Evolutionary conservation across 2,888 invertebrate genomes (phyloP).

Genomic region (Callyntrura guangdongensis): DNA sequence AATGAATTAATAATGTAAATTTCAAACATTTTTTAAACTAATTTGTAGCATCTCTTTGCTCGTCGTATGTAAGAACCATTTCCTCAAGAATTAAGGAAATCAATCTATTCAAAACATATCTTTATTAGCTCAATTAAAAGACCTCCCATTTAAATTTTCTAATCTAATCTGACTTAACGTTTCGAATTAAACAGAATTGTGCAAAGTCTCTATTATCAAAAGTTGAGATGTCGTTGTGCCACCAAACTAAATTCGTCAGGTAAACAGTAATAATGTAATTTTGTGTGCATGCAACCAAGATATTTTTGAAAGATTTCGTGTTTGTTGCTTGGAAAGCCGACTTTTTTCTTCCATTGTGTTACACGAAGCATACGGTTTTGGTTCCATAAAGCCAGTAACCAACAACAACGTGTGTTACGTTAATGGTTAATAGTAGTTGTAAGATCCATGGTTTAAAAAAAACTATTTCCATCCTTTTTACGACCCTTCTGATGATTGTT

Average conservation of each 20-base stretch:
- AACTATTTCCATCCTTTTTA: conserved; percentile 73
- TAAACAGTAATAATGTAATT: conserved; percentile 54
- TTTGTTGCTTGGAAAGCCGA: conserved; percentile 74
- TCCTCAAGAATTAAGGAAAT: too few relatives aligned
- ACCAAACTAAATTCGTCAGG: conserved; percentile 19
- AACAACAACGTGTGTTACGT: conserved; percentile 59
- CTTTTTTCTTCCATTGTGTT: conserved; percentile 45
- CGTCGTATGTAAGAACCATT: too few relatives aligned
- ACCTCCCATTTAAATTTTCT: background rate
- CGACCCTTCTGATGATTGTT: conserved; percentile 78
- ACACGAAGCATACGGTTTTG: background rate
- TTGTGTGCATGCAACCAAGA: background rate
- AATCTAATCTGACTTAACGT: conserved; percentile 46
- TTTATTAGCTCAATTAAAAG: too few relatives aligned
- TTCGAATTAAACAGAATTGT: too few relatives aligned
- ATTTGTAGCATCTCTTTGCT: too few relatives aligned
- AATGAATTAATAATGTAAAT: too few relatives aligned
- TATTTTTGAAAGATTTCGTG: background rate
- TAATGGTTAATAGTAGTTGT: conserved; percentile 67
- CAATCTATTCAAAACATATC: too few relatives aligned
- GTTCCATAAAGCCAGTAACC: background rate
- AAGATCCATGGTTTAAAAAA: conserved; percentile 75
- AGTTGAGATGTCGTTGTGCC: conserved; percentile 4
- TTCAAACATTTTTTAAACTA: too few relatives aligned
- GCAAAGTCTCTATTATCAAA: conserved; percentile 9